Base-by-base conservation (phyloP, 2,113 vertebrate species). In the Dromiciops gliroides region DNA sequence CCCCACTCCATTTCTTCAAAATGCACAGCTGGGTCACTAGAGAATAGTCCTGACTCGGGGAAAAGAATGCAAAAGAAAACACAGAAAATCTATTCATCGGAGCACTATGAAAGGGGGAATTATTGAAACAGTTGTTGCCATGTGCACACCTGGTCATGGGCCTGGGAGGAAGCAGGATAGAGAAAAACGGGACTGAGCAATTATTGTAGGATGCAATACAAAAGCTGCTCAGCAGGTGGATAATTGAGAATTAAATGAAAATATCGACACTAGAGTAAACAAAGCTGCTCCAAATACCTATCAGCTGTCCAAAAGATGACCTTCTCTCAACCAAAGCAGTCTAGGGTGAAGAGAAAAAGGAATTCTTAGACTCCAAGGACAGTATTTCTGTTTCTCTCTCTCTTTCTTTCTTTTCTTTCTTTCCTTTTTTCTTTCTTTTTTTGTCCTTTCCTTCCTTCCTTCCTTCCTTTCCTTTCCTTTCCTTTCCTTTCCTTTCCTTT, bases 1-100 rank as follows among this genome's bases (percentile, higher is more conserved):
- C 96, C 96, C 93, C 95, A 95, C 51, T 96, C 95, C 93, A 89
- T 97, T 98, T 97, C 95, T 96, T 96, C 96, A 94, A 97, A 96
- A 92, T 7, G 90, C 97, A 96, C 97, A 97, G 97, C 97, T 98
- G 96, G 96, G 93, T 56, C 0, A 7, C 95, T 96, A 94, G 95
- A 94, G 60, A 92, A 92, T 26, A 90, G 96, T 94, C 48, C 92
- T 53, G 94, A 91, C 96, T 89, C 16, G 60, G 95, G 95, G 94
- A 53, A 91, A 95, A 94, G 96, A 97, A 97, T 92, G 97, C 50
- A 44, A 93, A 97, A 97, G 95, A 94, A 97, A 97, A 97, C 91
- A 95, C 94, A 95, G 95, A 90, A 53, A 8, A 90, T 94, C 95
- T 96, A 92, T 96, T 97, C 95, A 94, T 96, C 93, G 95, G 93